Evolutionary conservation across 2,797 vertebrate species (phyloP).

Genomic region (Chloroceryle amazona): DNA sequence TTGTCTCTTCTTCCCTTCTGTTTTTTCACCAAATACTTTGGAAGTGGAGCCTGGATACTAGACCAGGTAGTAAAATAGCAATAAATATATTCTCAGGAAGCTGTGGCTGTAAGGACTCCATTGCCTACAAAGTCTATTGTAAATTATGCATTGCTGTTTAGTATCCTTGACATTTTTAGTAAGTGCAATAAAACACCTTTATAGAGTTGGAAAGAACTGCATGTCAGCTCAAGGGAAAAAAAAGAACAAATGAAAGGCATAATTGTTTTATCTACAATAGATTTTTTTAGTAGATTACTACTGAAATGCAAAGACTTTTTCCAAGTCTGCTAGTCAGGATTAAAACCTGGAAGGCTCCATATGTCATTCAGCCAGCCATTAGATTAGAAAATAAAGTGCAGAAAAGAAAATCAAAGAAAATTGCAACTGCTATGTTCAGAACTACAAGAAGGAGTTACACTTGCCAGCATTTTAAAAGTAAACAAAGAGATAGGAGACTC

Average conservation of each 20-base stretch:
- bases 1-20: neutral
- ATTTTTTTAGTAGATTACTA: conserved; percentile 63
- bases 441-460: neutral
- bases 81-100: conserved; percentile 71
- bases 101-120: conserved; percentile 55
- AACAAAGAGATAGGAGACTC: neutral
- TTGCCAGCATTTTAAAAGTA: neutral
- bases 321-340: conserved; percentile 5
- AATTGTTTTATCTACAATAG: conserved; percentile 74
- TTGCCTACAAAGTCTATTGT: conserved; percentile 62
- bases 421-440: neutral
- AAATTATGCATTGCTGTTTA: conserved; percentile 77
- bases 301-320: conserved; percentile 26
- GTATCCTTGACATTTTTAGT: conserved; percentile 75
- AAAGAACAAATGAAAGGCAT: conserved; percentile 69
- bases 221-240: conserved; percentile 46
- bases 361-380: conserved; percentile 24
- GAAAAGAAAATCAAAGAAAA: conserved; percentile 46
- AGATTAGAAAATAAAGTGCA: conserved; percentile 33
- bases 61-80: conserved; percentile 57
- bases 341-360: conserved; percentile 43
- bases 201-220: conserved; percentile 69
- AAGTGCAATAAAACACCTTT: conserved; percentile 73
- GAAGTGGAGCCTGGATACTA: conserved; percentile 27
- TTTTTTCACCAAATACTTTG: conserved; percentile 22